phyloP scores from a whole-genome alignment of 2,113 vertebrate genomes.

The Archilochus colubris region DNA sequence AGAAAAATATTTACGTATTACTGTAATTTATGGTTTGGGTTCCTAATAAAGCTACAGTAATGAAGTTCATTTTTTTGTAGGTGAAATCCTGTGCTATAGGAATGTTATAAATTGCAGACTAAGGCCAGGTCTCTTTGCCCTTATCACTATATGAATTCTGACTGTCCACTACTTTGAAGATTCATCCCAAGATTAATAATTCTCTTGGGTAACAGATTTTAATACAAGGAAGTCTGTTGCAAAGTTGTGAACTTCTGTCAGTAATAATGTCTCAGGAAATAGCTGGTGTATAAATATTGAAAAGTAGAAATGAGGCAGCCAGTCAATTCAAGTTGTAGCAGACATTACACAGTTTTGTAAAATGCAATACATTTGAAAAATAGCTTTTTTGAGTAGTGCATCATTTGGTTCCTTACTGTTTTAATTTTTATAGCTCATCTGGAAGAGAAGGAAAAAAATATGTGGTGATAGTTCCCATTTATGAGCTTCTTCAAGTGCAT shows the following conservation, averaged over 20 bases:
- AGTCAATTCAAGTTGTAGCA: neutral
- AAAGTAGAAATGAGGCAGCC: neutral
- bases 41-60: slow-evolving; percentile 4
- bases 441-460: neutral
- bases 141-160: neutral
- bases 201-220: neutral
- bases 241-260: neutral
- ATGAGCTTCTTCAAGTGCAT: neutral
- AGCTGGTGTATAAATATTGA: neutral
- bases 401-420: slow-evolving; percentile 28
- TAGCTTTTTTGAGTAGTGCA: neutral
- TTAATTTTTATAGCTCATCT: slow-evolving; percentile 38
- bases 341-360: neutral
- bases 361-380: neutral
- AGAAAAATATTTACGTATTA: neutral
- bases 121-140: neutral
- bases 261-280: neutral
- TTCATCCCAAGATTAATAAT: neutral
- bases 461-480: slow-evolving; percentile 15
- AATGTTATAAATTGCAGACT: neutral
- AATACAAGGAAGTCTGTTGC: neutral
- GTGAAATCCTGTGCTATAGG: neutral
- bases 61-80: neutral
- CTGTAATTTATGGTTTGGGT: neutral
- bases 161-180: neutral